Evolutionary conservation across 2,113 vertebrate genomes (phyloP).

Genomic region (Procavia capensis): DNA sequence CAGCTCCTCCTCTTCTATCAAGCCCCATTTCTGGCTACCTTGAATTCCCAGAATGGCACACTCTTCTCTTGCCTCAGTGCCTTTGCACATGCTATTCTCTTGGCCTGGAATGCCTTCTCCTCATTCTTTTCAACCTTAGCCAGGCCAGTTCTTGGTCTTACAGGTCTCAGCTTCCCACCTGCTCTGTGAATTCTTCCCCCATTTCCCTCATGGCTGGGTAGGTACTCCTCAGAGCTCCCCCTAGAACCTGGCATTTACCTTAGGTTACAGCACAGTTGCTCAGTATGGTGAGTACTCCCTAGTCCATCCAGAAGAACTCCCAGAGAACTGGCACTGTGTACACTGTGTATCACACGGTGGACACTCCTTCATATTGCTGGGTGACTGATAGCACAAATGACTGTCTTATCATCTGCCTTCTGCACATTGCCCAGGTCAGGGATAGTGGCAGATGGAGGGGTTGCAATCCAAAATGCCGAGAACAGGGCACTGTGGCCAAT

Average conservation of each 20-base stretch:
- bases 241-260: no score
- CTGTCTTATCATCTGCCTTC: neutral
- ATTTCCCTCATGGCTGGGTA: neutral
- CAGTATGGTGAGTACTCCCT: neutral
- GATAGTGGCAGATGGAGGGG: neutral
- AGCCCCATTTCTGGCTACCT: no score
- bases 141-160: neutral
- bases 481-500: neutral
- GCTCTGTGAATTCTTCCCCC: no score
- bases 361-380: neutral
- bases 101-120: no score
- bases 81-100: neutral
- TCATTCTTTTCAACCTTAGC: neutral
- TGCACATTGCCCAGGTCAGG: fast-evolving
- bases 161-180: neutral
- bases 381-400: neutral
- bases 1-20: neutral
- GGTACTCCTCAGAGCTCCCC: neutral
- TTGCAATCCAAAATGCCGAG: neutral
- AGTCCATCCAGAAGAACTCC: no score
- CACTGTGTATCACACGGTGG: neutral
- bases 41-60: fast-evolving
- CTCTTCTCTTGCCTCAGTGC: neutral
- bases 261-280: neutral
- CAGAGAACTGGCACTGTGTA: fast-evolving